These are phyloP conservation scores for Macrochelys suwanniensis DNA, from an alignment of 2,797 vertebrate genomes.

Conservation along the genomic window DNA sequence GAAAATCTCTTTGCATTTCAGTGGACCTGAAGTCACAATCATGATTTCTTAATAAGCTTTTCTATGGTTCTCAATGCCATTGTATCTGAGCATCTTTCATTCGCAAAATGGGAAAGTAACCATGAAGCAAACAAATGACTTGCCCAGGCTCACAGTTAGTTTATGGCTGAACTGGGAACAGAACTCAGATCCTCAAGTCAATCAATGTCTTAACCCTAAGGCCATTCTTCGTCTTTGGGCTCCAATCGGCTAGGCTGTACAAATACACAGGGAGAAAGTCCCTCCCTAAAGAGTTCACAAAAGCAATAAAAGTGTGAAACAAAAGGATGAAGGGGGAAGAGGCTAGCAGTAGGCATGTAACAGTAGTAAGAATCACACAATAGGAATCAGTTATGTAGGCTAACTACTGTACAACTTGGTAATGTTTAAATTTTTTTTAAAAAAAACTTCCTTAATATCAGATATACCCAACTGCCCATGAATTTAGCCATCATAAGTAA, in stretches of 20 bases:
- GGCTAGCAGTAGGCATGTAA: not conserved
- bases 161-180: not conserved
- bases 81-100: not conserved
- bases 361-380: not conserved
- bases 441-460: not conserved
- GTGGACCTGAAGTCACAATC: not conserved
- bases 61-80: not conserved
- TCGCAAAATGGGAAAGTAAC: not conserved
- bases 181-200: not conserved
- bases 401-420: not conserved
- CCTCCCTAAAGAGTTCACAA: not conserved
- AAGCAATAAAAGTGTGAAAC: not conserved
- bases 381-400: not conserved
- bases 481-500: not conserved
- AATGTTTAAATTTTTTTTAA: not conserved
- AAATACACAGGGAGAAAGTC: not conserved
- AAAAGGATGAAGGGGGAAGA: not conserved
- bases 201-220: not conserved
- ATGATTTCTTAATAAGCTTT: not conserved
- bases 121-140: not conserved
- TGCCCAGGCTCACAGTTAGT: not conserved
- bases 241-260: not conserved
- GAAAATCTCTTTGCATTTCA: not conserved
- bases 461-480: not conserved
- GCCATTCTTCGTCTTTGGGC: not conserved